A percentile compares a stretch with the other conserved stretches of the same genome.
phyloP scores from a whole-genome alignment of 2,113 vertebrate species.

The Malaclemys terrapin region DNA sequence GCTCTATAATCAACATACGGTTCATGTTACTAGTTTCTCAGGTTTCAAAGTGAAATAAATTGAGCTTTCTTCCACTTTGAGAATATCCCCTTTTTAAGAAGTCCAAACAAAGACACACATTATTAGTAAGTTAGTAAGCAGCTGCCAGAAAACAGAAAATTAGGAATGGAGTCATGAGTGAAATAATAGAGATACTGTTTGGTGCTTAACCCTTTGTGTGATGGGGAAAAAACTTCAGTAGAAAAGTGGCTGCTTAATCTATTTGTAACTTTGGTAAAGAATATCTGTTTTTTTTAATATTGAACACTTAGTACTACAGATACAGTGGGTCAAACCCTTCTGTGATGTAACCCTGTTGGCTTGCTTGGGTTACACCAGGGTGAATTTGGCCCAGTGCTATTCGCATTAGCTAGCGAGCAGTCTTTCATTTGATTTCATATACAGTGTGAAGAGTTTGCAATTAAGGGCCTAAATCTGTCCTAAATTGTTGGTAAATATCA shows the following conservation, averaged over 20 bases:
- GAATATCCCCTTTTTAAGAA: constrained; percentile 73
- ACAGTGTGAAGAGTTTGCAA: constrained; percentile 49
- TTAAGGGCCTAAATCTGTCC: constrained; percentile 15
- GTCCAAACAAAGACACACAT: constrained; percentile 72
- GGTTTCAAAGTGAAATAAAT: constrained; percentile 79
- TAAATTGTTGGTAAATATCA: not conserved
- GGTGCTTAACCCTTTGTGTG: constrained; percentile 65
- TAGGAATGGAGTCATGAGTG: constrained; percentile 65
- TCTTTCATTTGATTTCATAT: constrained; percentile 29
- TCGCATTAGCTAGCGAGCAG: not conserved
- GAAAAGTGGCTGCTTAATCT: constrained; percentile 72
- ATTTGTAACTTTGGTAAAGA: constrained; percentile 75
- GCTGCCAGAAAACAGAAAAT: constrained; percentile 77
- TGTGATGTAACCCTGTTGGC: not conserved
- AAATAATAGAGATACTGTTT: constrained; percentile 71
- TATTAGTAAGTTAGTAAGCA: constrained; percentile 71
- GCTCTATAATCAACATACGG: constrained; percentile 72
- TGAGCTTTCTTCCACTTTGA: constrained; percentile 79
- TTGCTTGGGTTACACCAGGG: not conserved
- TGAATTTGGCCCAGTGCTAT: not conserved
- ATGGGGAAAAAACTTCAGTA: constrained; percentile 63
- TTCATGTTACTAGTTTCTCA: constrained; percentile 80
- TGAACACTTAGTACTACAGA: constrained; percentile 21
- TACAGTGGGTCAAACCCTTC: constrained; percentile 3
- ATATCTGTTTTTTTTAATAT: constrained; percentile 59